A percentile compares a stretch with the other conserved stretches of the same genome.
These are phyloP conservation scores for Pseudococcus jackbeardsleyi DNA, from an alignment of 2,888 invertebrate genomes.

Conservation along the genomic window DNA sequence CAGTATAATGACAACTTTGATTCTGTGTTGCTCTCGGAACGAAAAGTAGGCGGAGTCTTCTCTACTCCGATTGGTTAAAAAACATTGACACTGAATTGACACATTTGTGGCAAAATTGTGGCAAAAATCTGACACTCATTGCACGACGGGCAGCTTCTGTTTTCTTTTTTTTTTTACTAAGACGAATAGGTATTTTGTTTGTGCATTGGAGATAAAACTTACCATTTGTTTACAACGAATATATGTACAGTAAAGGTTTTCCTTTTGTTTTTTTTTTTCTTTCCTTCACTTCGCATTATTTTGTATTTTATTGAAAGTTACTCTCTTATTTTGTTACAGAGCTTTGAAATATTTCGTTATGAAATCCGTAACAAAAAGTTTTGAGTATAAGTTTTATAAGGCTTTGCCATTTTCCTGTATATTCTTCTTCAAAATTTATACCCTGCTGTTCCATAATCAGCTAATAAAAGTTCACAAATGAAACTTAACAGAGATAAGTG, in stretches of 20 bases:
- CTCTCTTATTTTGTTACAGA: not conserved
- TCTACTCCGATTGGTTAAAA: too few relatives aligned
- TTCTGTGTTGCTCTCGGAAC: too few relatives aligned
- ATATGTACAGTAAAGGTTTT: not conserved
- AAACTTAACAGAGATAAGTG: slow-evolving; percentile 28
- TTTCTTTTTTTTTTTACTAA: not conserved
- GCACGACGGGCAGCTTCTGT: too few relatives aligned
- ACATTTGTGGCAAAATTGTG: too few relatives aligned
- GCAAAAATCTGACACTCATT: too few relatives aligned
- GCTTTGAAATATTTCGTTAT: slow-evolving; percentile 16
- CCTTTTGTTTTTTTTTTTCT: not conserved
- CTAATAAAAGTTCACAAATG: slow-evolving; percentile 44
- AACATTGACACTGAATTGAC: too few relatives aligned
- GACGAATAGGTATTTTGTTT: not conserved
- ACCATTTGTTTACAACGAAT: not conserved
- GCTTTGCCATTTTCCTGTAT: slow-evolving; percentile 23
- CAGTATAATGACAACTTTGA: too few relatives aligned
- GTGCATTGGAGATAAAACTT: not conserved
- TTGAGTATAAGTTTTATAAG: slow-evolving; percentile 9
- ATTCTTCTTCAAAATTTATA: slow-evolving; percentile 18
- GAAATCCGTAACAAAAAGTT: slow-evolving; percentile 21
- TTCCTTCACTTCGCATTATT: not conserved
- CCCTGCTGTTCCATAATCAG: slow-evolving; percentile 19
- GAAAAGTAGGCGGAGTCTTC: too few relatives aligned
- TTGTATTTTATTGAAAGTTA: slow-evolving; percentile 40